phyloP scores from a whole-genome alignment of 2,113 vertebrate species.

The Polypterus bichir region DNA sequence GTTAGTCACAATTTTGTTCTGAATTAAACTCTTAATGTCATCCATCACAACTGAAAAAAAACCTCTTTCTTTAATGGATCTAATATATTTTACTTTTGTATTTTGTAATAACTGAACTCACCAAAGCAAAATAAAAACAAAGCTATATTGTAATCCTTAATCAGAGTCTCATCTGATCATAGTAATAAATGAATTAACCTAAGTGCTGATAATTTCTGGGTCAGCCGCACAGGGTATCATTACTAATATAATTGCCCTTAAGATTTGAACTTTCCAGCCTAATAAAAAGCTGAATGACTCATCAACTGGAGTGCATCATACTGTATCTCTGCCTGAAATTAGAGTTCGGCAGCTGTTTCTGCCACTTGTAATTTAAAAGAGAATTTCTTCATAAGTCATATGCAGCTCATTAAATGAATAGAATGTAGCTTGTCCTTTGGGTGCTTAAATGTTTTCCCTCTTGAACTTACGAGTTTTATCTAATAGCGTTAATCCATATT shows the following conservation, averaged over 20 bases:
- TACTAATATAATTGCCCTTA: conserved; percentile 30
- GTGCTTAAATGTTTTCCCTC: conserved; percentile 8
- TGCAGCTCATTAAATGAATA: conserved; percentile 26
- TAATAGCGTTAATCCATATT: conserved; percentile 5
- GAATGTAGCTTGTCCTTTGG: conserved; percentile 23
- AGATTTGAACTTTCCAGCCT: conserved; percentile 27
- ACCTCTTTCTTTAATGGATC: no score
- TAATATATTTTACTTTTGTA: no score
- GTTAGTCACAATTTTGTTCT: no score
- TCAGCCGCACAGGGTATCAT: conserved; percentile 24
- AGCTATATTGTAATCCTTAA: conserved; percentile 25
- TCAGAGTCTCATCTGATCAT: conserved; percentile 30
- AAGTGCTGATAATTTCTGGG: conserved; percentile 30
- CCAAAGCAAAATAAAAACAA: conserved; percentile 21
- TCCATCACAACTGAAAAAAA: no score
- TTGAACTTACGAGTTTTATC: conserved; percentile 1
- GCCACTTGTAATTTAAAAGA: conserved; percentile 24
- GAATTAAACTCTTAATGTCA: no score
- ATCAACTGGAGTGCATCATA: conserved; percentile 19
- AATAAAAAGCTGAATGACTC: conserved; percentile 29
- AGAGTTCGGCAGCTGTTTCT: conserved; percentile 25
- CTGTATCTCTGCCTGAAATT: conserved; percentile 10
- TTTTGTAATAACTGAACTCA: no score
- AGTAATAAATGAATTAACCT: conserved; percentile 28
- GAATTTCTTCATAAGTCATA: conserved; percentile 25